phyloP scores from a whole-genome alignment of 1,140 invertebrate genomes.

The Aporrectodea caliginosa region DNA sequence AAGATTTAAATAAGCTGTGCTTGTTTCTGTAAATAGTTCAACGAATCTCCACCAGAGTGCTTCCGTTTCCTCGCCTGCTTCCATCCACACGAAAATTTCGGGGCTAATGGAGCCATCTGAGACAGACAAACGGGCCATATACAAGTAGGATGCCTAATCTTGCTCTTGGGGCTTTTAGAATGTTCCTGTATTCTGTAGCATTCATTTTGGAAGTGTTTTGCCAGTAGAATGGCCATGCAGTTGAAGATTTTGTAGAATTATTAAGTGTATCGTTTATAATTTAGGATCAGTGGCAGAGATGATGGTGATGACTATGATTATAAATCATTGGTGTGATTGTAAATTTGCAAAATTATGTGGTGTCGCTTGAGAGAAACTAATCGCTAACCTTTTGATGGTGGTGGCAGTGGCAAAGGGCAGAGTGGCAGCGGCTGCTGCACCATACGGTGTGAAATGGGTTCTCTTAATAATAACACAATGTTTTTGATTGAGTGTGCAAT shows the following conservation, averaged over 20 bases:
- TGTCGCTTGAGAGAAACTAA: too few relatives aligned
- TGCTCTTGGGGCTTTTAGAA: not conserved
- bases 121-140: slow-evolving; percentile 20
- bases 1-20: too few relatives aligned
- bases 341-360: too few relatives aligned
- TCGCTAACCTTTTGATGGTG: too few relatives aligned
- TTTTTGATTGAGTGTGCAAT: too few relatives aligned
- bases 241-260: not conserved
- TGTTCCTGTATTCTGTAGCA: not conserved
- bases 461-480: too few relatives aligned
- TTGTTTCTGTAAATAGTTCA: too few relatives aligned
- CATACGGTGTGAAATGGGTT: too few relatives aligned
- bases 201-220: not conserved
- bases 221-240: not conserved
- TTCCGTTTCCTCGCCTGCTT: not conserved
- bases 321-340: too few relatives aligned
- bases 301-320: too few relatives aligned
- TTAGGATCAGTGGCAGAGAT: not conserved
- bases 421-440: too few relatives aligned
- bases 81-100: slow-evolving; percentile 1
- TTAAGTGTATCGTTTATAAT: not conserved
- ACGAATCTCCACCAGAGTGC: not conserved
- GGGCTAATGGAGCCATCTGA: slow-evolving; percentile 18
- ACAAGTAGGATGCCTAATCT: slow-evolving; percentile 14
- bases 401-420: too few relatives aligned